Base-by-base conservation (phyloP, 2,888 invertebrate genomes). In the Deilephila elpenor region DNA sequence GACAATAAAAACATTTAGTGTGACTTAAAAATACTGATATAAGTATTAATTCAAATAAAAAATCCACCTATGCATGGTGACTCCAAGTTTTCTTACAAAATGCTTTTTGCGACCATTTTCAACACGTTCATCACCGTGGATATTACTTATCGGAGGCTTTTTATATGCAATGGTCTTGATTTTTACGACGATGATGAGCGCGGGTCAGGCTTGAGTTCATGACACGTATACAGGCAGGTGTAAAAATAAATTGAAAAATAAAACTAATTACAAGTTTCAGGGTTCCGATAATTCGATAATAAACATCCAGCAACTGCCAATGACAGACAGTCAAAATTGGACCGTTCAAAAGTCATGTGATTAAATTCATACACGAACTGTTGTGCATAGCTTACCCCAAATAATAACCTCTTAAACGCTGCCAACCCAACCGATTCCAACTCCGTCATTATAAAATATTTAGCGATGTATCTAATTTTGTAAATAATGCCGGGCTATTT, bases 361-460 rank as follows among this genome's bases (percentile, higher is more conserved):
- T 91, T 90, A 90, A 83, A 77, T n/a, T 37, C 4, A 37, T 79
- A 75, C 77, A 78, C 78, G 78, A 76, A 74, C 80, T 81, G 84
- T 81, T 80, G 84, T 84, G 85, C 83, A 80, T 86, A 77, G 85
- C 80, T 83, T 83, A 80, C 84, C 86, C 82, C 83, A 83, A 83
- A 86, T 87, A 86, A 84, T 86, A 85, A 85, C 81, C 83, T 81
- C 80, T 78, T 88, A 91, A 91, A 89, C 84, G 89, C 83, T 87
- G 84, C 87, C 88, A 90, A 83, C 86, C 89, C 86, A 87, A 87
- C 86, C 86, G 85, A 89, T 89, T 91, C 86, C 80, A 79, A 84
- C 82, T 86, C 88, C 88, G 83, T 91, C 90, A 94, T 94, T 94
- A 94, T 89, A 94, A 94, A 94, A 94, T 94, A 94, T 94, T 94